Percentiles rank a stretch among this genome's conserved stretches.
phyloP scores from a whole-genome alignment of 92 coral and sea anemone genomes.

The Palythoa heliodiscus region DNA sequence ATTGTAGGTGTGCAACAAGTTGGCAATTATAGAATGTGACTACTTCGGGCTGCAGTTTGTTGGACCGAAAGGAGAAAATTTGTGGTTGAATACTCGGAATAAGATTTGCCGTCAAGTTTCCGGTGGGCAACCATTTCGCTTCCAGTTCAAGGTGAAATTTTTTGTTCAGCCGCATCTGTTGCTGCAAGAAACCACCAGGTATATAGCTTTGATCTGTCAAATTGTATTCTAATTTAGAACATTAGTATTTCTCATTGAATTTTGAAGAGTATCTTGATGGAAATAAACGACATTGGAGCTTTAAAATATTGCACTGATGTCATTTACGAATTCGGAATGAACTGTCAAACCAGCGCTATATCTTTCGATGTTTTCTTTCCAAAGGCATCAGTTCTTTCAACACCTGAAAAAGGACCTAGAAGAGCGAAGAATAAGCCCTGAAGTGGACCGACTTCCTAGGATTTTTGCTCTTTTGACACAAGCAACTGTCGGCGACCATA shows the following conservation, averaged over 20 bases:
- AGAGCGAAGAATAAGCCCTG: conserved; percentile 66
- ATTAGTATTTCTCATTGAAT: background rate
- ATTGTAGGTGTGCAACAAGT: conserved; percentile 87
- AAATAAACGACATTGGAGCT: background rate
- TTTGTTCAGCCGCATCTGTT: conserved; percentile 94
- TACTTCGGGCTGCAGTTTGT: conserved; percentile 95
- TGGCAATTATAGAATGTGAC: conserved; percentile 90
- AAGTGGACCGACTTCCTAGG: conserved; percentile 67
- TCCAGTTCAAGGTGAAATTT: conserved; percentile 90
- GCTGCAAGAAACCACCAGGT: conserved; percentile 96
- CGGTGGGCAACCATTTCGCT: conserved; percentile 90
- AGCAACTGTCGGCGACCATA: conserved; percentile 90
- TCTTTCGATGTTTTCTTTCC: conserved; percentile 42
- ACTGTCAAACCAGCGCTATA: conserved; percentile 53
- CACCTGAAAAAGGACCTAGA: conserved; percentile 81
- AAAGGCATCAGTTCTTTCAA: conserved; percentile 88
- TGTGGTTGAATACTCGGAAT: conserved; percentile 95
- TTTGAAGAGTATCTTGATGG: background rate
- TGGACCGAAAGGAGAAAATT: conserved; percentile 84
- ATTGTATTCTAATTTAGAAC: background rate
- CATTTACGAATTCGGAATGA: conserved; percentile 38
- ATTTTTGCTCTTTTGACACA: conserved; percentile 83
- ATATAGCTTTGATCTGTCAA: background rate
- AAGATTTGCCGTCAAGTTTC: conserved; percentile 90
- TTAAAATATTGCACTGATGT: conserved; percentile 34